Base-by-base conservation (phyloP, 2,113 vertebrate genomes). In the Pionites leucogaster region DNA sequence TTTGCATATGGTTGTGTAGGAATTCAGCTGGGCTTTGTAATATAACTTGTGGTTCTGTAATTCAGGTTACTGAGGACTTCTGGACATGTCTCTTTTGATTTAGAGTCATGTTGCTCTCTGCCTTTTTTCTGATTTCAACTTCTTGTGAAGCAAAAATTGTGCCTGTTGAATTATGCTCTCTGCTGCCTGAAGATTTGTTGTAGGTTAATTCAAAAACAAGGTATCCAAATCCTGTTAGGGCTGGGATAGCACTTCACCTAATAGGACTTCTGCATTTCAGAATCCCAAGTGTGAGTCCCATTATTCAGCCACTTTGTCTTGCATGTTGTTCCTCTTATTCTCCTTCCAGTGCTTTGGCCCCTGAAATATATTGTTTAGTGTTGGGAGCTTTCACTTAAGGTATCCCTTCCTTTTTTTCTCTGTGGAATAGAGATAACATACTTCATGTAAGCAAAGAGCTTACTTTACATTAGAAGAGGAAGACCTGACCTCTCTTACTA, bases 401-500 rank as follows among this genome's bases (percentile, higher is more conserved):
- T 60, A 24, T 52, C 16, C 23, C 28, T 90, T 67, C 31, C 19
- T 47, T 65, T 80, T 93, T 50, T 59, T 37, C 28, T 41, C 1
- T 3, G 7, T 90, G 90, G 46, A 53, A 17, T 46, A 76, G 62
- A 78, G 91, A 78, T 82, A 59, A 39, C 68, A 62, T 71, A n/a
- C 75, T 86, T 68, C 47, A 46, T 37, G 12, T 37, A 44, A 57
- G 31, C 29, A 39, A 41, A 88, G 86, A 93, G n/a, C 88, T 96
- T 84, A 86, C 75, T 80, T 90, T 82, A 70, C 80, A 20, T 85
- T 72, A 47, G 77, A 52, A 82, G 88, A 68, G 63, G 74, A 91
- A 94, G 94, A 88, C 77, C 93, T 90, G 83, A 97, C 95, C 93
- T 97, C 80, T 88, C 86, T 81, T 47, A 60, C 62, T 95, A 53